phyloP scores from a whole-genome alignment of 2,113 vertebrate species.

The Ardeotis arabs region DNA sequence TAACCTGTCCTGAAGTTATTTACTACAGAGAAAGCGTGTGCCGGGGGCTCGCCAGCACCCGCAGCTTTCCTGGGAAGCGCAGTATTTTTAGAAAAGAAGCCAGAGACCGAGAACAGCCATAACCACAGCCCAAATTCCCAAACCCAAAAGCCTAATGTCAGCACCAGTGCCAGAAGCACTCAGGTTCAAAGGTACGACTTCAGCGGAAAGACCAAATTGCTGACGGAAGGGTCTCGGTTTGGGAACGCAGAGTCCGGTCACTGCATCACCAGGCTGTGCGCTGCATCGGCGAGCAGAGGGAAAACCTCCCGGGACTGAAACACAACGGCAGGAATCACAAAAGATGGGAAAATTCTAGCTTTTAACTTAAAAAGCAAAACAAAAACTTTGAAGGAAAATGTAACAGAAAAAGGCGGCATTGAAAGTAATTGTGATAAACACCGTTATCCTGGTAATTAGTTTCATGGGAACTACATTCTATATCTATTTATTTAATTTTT shows the following conservation, averaged over 20 bases:
- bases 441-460: background rate
- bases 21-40: background rate
- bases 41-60: background rate
- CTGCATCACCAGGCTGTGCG: background rate
- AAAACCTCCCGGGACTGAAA: background rate
- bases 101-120: background rate
- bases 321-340: background rate
- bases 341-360: background rate
- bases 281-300: background rate
- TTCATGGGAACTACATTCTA: background rate
- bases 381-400: background rate
- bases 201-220: background rate
- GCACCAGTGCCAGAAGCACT: background rate
- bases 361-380: background rate
- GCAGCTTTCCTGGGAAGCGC: background rate
- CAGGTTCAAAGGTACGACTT: background rate
- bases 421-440: background rate
- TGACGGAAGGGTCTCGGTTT: background rate
- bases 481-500: too few species aligned
- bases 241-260: background rate
- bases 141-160: background rate
- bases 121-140: background rate
- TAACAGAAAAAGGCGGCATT: background rate
- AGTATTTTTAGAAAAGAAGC: background rate
- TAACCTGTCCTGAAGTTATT: background rate